Conservation (phyloP, 1,140 invertebrate species). For the Microplitis mediator region DNA sequence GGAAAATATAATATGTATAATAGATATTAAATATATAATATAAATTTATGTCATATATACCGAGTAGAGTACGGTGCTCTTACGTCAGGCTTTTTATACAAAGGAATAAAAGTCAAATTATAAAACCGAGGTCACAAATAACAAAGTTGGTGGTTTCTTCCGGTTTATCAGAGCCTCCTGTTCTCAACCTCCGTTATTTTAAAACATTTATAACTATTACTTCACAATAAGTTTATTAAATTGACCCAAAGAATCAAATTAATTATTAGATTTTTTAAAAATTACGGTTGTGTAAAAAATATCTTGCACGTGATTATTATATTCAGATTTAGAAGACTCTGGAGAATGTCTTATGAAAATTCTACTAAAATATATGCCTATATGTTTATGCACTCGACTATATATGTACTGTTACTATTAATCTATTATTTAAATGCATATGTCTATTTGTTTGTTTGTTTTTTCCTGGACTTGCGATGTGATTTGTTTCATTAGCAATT, state of each 20-base stretch:
- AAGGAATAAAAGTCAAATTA: slow-evolving; percentile 27
- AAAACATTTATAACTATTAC: too few relatives aligned
- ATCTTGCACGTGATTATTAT: background rate
- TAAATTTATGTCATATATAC: slow-evolving; percentile 11
- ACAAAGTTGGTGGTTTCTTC: slow-evolving; percentile 35
- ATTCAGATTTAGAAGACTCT: slow-evolving; percentile 42
- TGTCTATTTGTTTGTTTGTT: slow-evolving; percentile 41
- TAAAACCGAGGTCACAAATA: slow-evolving; percentile 39
- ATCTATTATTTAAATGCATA: slow-evolving; percentile 46
- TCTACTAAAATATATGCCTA: slow-evolving; percentile 61
- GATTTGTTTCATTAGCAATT: slow-evolving; percentile 1
- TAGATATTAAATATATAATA: slow-evolving; percentile 12
- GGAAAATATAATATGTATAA: slow-evolving; percentile 45
- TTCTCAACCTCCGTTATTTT: slow-evolving; percentile 15
- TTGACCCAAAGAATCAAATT: background rate
- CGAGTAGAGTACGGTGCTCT: background rate
- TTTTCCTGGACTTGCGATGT: slow-evolving; percentile 44
- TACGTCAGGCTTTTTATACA: slow-evolving; percentile 12
- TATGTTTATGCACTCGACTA: slow-evolving; percentile 53
- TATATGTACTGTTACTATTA: slow-evolving; percentile 54
- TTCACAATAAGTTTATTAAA: too few relatives aligned
- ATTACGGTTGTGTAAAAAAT: background rate
- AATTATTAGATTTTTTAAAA: background rate
- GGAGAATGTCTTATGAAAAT: slow-evolving; percentile 46
- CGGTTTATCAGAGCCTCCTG: slow-evolving; percentile 37